Evolutionary conservation across 2,113 vertebrate species (phyloP).

Genomic region (Clarias macrocephalus): DNA sequence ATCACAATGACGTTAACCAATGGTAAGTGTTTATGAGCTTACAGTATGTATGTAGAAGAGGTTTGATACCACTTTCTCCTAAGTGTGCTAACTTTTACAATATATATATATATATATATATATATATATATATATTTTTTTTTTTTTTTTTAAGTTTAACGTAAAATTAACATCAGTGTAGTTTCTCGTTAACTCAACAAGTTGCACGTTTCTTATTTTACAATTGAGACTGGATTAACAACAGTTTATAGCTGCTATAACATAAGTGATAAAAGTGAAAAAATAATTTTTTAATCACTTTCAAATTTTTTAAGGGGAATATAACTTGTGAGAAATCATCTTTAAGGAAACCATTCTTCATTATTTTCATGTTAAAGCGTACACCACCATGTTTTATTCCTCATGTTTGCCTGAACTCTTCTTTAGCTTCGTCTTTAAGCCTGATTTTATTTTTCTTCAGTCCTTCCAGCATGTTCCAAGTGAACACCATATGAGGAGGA

Average conservation of each 20-base stretch:
- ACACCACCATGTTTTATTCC: not conserved
- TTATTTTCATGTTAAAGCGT: not conserved
- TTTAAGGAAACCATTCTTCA: not conserved
- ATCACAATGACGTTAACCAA: not conserved
- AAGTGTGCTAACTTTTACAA: not conserved
- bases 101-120: no score
- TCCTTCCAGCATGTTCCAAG: not conserved
- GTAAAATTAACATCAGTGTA: not conserved
- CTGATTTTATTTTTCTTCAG: not conserved
- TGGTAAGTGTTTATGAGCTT: not conserved
- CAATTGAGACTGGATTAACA: not conserved
- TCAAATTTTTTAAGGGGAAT: not conserved
- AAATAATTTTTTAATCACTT: not conserved
- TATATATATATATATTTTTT: no score
- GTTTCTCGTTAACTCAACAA: not conserved
- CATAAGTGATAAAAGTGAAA: not conserved
- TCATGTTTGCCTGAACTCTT: not conserved
- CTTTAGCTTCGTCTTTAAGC: not conserved
- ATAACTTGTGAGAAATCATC: no score
- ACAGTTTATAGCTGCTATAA: not conserved
- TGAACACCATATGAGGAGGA: not conserved
- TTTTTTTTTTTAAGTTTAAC: no score
- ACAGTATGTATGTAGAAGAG: not conserved
- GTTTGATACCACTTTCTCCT: not conserved
- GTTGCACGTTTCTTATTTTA: not conserved